phyloP scores from a whole-genome alignment of 2,888 invertebrate species.

The Aphodius granarius region DNA sequence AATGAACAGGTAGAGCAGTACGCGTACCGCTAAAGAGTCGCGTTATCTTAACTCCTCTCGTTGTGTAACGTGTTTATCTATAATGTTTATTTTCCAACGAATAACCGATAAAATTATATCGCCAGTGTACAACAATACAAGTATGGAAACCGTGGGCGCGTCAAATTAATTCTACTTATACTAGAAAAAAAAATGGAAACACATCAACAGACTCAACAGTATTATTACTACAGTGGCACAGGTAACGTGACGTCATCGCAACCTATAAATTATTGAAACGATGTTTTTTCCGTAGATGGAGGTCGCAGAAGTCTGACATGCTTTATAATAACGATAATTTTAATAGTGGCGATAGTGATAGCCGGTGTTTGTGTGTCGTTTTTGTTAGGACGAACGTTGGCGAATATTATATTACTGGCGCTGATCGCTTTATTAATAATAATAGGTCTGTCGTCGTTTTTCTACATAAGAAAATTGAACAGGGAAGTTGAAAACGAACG shows the following conservation, averaged over 20 bases:
- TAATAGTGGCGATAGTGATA: conserved; percentile 38
- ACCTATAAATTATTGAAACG: background rate
- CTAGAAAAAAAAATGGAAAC: background rate
- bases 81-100: conserved; percentile 15
- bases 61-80: conserved; percentile 13
- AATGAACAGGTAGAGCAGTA: background rate
- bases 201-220: background rate
- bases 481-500: conserved; percentile 35
- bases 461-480: conserved; percentile 39
- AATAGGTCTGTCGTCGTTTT: conserved; percentile 37
- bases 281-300: conserved; percentile 32
- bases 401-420: conserved; percentile 37
- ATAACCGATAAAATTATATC: background rate
- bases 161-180: background rate
- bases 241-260: background rate
- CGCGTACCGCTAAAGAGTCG: background rate
- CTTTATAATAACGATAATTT: conserved; percentile 37
- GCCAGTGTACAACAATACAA: background rate
- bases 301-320: conserved; percentile 39
- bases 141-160: background rate
- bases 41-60: background rate
- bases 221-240: conserved; percentile 9
- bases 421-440: conserved; percentile 37
- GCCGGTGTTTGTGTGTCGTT: conserved; percentile 37
- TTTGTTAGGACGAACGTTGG: conserved; percentile 33